These are phyloP conservation scores for Microchirus variegatus DNA, from an alignment of 2,797 vertebrate species.

Conservation along the genomic window DNA sequence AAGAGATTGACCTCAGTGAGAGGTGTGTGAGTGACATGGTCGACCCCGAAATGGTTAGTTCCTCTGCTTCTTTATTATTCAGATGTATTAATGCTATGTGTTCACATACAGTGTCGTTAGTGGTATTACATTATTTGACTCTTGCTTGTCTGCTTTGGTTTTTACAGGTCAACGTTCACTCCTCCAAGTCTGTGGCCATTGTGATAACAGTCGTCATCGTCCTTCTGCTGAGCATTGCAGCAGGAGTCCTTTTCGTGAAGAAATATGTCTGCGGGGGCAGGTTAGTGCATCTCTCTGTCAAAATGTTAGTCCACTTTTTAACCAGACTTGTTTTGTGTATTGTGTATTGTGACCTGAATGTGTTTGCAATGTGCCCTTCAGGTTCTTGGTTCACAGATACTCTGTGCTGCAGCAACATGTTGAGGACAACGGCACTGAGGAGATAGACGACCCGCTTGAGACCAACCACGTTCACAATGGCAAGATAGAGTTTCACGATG, in stretches of 20 bases:
- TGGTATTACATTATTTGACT: too few relatives aligned
- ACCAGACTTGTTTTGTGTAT: background rate
- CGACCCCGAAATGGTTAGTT: constrained; percentile 76
- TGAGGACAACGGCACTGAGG: constrained; percentile 83
- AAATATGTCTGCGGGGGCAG: constrained; percentile 95
- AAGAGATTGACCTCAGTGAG: constrained; percentile 88
- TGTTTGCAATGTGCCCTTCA: constrained; percentile 53
- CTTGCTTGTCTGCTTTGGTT: background rate
- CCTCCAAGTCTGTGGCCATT: constrained; percentile 81
- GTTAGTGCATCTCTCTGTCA: constrained; percentile 69
- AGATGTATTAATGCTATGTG: background rate
- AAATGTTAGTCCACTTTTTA: background rate
- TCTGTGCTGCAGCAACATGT: constrained; percentile 90
- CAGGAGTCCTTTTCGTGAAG: constrained; percentile 88
- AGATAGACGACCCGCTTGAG: constrained; percentile 83
- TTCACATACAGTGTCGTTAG: background rate
- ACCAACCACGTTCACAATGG: constrained; percentile 70
- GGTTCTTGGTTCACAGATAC: constrained; percentile 95
- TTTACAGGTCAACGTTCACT: constrained; percentile 50
- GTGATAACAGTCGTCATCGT: constrained; percentile 83
- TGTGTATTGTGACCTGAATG: background rate
- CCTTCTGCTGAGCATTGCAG: constrained; percentile 81
- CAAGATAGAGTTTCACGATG: constrained; percentile 88
- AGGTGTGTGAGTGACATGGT: constrained; percentile 90
- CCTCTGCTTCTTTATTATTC: constrained; percentile 2